Evolutionary conservation across 2,113 vertebrate species (phyloP), one percentile per base, ranked within the genome.

Genomic region (Dinomys branickii): DNA sequence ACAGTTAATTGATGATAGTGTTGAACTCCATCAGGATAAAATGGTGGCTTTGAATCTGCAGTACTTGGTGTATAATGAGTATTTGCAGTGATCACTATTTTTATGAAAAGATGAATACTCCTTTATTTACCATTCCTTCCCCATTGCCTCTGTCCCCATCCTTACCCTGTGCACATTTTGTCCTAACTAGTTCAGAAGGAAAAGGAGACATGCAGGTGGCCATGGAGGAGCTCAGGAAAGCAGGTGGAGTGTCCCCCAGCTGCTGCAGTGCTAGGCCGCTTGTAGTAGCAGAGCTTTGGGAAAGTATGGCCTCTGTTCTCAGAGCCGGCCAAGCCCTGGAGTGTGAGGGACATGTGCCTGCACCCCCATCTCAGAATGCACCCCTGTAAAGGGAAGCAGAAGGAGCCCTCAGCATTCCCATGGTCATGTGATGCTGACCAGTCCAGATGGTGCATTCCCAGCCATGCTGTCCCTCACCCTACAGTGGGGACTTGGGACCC

Each of bases 161-260:
- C 28, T 7, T 50, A 63, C 44, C 19, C 0, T 0, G 1, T 9
- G 83, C 47, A 80, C 10, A 0, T 47, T 69, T 87, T 56, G 19
- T 73, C 20, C 93, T 95, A 47, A 7, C 19, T 6, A 22, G 0
- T 77, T 92, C 90, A 95, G 54, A 93, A 90, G 96, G 96, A 92
- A 81, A 82, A 95, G 87, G 95, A 96, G 77, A 88, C 47, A 77
- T 65, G 88, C 73, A 59, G 0, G 4, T 92, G 88, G 38, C 85
- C 80, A 59, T 87, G 88, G 95, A 98, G 97, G 85, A 88, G 54
- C 94, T 94, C 0, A 14, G 92, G 7, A 44, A 97, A 92, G 83
- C 84, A 90, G 94, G 91, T 82, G 91, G 71, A 80, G 96, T 97
- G 97, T 88, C 90, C 63, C 56, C 88, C 96, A 90, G 54, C n/a